Conservation (phyloP, 2,113 vertebrate species). For the Scortum barcoo region DNA sequence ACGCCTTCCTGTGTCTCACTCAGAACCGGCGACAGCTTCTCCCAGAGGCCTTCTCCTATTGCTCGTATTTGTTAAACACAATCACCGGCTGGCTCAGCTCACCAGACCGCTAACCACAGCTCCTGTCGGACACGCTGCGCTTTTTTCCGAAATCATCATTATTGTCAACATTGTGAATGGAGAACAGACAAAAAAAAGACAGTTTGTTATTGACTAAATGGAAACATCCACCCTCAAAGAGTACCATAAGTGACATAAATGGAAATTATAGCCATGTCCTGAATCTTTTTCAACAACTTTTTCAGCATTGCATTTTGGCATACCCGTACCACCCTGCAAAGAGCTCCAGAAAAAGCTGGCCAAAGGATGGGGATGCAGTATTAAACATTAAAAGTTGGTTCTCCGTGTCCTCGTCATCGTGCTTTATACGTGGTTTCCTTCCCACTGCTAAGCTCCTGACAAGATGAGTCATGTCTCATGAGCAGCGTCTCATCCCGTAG, state of each 20-base stretch:
- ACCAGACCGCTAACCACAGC: slow-evolving; percentile 50
- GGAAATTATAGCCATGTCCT: neutral
- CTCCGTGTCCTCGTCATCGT: neutral
- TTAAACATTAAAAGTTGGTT: slow-evolving; percentile 41
- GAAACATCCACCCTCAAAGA: neutral
- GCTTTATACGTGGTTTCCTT: slow-evolving; percentile 30
- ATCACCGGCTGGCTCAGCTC: slow-evolving; percentile 31
- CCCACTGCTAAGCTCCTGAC: slow-evolving; percentile 47
- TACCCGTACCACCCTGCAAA: slow-evolving; percentile 1
- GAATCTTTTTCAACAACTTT: neutral
- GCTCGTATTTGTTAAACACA: slow-evolving; percentile 71
- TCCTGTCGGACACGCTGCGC: slow-evolving; percentile 6
- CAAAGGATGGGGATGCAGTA: neutral
- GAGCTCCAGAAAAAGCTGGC: neutral
- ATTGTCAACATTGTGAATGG: slow-evolving; percentile 6
- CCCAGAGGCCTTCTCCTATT: slow-evolving; percentile 60
- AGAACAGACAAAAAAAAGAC: neutral
- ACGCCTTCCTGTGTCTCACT: slow-evolving; percentile 39
- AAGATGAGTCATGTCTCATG: slow-evolving; percentile 48
- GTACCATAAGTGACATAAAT: neutral
- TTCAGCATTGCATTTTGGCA: slow-evolving; percentile 3
- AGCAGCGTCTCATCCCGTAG: slow-evolving; percentile 40
- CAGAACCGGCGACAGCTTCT: slow-evolving; percentile 41
- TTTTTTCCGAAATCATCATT: slow-evolving; percentile 39
- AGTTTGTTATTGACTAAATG: neutral